Conservation (phyloP, 2,888 invertebrate species). For the Argyra leucocephala region DNA sequence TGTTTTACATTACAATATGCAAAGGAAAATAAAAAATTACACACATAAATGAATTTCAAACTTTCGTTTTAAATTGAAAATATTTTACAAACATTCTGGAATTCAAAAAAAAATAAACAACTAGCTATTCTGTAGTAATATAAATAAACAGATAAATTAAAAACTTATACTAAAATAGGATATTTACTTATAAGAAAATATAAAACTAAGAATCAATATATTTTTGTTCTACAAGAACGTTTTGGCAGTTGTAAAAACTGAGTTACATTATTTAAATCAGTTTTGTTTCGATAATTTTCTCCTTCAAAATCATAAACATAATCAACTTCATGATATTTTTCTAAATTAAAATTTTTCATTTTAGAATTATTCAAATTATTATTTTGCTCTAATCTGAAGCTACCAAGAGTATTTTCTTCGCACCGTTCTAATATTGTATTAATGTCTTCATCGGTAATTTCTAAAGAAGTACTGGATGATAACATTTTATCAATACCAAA, state of each 20-base stretch:
- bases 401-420: constrained; percentile 61
- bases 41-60: no score
- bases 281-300: constrained; percentile 85
- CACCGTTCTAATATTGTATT: constrained; percentile 81
- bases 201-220: no score
- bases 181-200: no score
- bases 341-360: constrained; percentile 88
- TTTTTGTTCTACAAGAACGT: constrained; percentile 86
- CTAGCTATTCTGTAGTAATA: no score
- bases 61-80: no score
- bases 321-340: constrained; percentile 46
- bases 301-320: constrained; percentile 93
- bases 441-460: constrained; percentile 91
- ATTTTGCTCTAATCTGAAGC: background rate
- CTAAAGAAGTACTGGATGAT: constrained; percentile 77
- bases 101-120: no score
- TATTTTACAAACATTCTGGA: no score
- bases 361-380: constrained; percentile 76
- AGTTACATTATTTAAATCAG: constrained; percentile 73
- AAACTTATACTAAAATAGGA: no score
- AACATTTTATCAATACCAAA: constrained; percentile 97
- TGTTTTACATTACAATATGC: no score
- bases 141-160: no score
- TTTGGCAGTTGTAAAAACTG: constrained; percentile 98
- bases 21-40: no score